Percentiles rank a stretch among this genome's conserved stretches.
These are phyloP conservation scores for Halcyon chelicuti DNA, from an alignment of 2,797 vertebrate species.

Conservation along the genomic window DNA sequence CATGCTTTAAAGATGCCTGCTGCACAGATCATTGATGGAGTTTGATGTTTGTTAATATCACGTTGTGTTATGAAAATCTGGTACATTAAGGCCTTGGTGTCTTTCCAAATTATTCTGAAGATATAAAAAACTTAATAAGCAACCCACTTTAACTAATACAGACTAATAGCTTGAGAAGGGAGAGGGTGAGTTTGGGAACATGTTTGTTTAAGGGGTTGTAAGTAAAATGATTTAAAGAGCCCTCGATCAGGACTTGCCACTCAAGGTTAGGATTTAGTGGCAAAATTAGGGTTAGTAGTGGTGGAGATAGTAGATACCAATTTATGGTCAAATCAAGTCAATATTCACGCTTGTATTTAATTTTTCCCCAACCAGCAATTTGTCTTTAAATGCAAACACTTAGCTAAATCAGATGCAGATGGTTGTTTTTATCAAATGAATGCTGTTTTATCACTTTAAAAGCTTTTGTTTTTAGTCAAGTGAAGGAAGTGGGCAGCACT, in stretches of 20 bases:
- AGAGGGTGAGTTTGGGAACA: neutral
- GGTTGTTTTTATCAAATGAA: slow-evolving; percentile 76
- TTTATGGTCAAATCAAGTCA: slow-evolving; percentile 36
- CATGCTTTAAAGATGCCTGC: slow-evolving; percentile 66
- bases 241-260: neutral
- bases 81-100: slow-evolving; percentile 66
- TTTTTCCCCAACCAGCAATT: slow-evolving; percentile 63
- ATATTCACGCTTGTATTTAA: slow-evolving; percentile 27
- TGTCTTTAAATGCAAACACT: slow-evolving; percentile 55
- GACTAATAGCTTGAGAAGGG: slow-evolving; percentile 13
- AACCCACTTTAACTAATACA: slow-evolving; percentile 40
- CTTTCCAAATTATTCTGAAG: slow-evolving; percentile 66
- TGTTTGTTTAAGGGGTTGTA: neutral
- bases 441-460: slow-evolving; percentile 79
- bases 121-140: slow-evolving; percentile 51
- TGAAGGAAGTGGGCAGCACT: slow-evolving; percentile 74
- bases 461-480: slow-evolving; percentile 80
- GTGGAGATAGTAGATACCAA: slow-evolving; percentile 6
- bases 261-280: slow-evolving; percentile 31
- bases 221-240: slow-evolving; percentile 1
- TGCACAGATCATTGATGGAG: slow-evolving; percentile 68
- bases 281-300: slow-evolving; percentile 5
- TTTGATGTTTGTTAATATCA: slow-evolving; percentile 77
- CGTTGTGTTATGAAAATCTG: slow-evolving; percentile 61
- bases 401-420: slow-evolving; percentile 78